Percentiles rank a stretch among this genome's conserved stretches.
Conservation (phyloP, 2,888 invertebrate species). For the Agrotis clavis region DNA sequence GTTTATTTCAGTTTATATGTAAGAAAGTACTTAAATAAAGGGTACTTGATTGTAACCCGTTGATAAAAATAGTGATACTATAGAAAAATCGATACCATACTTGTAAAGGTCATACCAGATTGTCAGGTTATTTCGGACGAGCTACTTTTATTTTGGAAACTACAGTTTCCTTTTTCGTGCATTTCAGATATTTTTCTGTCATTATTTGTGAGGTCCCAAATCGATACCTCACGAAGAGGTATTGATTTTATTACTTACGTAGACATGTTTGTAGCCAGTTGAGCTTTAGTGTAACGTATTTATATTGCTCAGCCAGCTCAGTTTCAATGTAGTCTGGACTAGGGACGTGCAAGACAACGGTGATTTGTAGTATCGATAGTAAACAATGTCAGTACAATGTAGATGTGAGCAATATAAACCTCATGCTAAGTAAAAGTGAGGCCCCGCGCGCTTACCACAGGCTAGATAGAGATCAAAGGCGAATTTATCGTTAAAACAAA, state of each 20-base stretch:
- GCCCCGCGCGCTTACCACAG: not conserved
- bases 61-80: no score
- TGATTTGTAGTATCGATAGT: slow-evolving; percentile 21
- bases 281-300: slow-evolving; percentile 12
- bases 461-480: no score
- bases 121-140: not conserved
- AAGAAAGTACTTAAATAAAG: no score
- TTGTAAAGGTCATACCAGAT: not conserved
- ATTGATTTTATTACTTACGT: slow-evolving; percentile 17
- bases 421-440: not conserved
- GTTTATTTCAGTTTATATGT: no score
- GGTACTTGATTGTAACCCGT: no score
- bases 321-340: not conserved
- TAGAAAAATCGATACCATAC: not conserved
- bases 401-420: not conserved
- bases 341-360: not conserved
- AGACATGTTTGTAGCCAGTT: slow-evolving; percentile 14
- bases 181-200: not conserved
- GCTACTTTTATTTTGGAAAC: not conserved
- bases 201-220: not conserved
- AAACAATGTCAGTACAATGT: not conserved
- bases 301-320: not conserved
- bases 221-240: not conserved
- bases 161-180: not conserved
- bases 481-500: no score